Conservation (phyloP, 2,797 vertebrate genomes). For the Spea hammondii region DNA sequence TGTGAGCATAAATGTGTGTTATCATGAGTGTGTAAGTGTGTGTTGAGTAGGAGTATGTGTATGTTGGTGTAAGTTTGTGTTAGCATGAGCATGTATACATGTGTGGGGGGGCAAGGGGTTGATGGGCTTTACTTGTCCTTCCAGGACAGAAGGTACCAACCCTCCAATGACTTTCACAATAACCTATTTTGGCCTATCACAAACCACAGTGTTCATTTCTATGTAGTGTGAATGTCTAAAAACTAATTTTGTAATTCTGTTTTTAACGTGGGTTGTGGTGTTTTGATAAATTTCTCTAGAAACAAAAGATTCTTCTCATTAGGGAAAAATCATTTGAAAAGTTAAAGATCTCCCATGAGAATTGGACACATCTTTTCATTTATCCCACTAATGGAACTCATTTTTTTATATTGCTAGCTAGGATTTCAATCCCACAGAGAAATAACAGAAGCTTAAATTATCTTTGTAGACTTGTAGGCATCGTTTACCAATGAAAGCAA, state of each 20-base stretch:
- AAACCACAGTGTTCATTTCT: slow-evolving; percentile 6
- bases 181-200: no score
- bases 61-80: no score
- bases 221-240: slow-evolving; percentile 19
- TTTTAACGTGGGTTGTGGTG: slow-evolving; percentile 12
- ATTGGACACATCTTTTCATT: slow-evolving; percentile 46
- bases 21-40: no score
- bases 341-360: slow-evolving; percentile 40
- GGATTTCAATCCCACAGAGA: slow-evolving; percentile 49
- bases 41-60: no score
- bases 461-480: slow-evolving; percentile 27
- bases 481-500: slow-evolving; percentile 33
- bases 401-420: slow-evolving; percentile 37
- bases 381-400: slow-evolving; percentile 42
- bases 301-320: slow-evolving; percentile 51
- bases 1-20: no score
- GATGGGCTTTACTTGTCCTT: no score
- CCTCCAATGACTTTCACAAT: no score
- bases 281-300: slow-evolving; percentile 34
- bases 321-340: slow-evolving; percentile 49
- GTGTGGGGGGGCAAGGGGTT: no score
- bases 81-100: no score
- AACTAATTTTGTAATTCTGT: slow-evolving; percentile 39
- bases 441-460: slow-evolving; percentile 41
- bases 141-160: no score